Evolutionary conservation across 2,113 vertebrate species (phyloP), one percentile per base, ranked within the genome.

Genomic region (Leucosticte australis): DNA sequence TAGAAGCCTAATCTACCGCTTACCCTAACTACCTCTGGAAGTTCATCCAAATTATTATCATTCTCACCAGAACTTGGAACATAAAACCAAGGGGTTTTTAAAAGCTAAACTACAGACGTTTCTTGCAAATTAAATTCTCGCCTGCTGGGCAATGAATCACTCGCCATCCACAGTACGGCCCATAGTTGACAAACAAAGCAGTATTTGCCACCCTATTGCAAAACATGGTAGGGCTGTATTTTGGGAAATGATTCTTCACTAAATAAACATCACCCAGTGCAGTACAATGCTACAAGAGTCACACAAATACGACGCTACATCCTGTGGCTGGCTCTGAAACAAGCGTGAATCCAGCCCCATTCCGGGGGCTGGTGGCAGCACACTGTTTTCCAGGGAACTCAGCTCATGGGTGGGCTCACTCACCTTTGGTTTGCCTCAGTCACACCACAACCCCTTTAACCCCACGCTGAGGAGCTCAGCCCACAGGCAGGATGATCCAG

Each of bases 161-260:
- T 87, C 50, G 2, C 31, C 77, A 60, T 62, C 31, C 74, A 49
- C 31, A 49, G 49, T 24, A 91, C 62, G 20, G 47, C 68, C 64
- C 73, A 70, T 2, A 62, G 69, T 2, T 87, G 87, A 92, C 53
- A 94, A 83, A 87, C 53, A 92, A 93, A 87, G 87, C 41, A 76
- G 41, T 24, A 75, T 68, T 95, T 92, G 37, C 77, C 41, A 79
- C 31, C 31, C 41, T 85, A 11, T 53, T 91, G 90, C 84, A 87
- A 96, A 95, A 91, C 57, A 82, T 1, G 27, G 70, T 15, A 52
- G 35, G 12, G 39, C 4, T 47, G 0, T 89, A 91, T 87, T 91
- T 95, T 76, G 42, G 81, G 84, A 97, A 95, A 91, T 18, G 23
- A 87, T 60, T 91, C n/a, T 87, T 89, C 78, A 76, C 62, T 89